Conservation (phyloP, 2,113 vertebrate genomes). For the Eptesicus fuscus region DNA sequence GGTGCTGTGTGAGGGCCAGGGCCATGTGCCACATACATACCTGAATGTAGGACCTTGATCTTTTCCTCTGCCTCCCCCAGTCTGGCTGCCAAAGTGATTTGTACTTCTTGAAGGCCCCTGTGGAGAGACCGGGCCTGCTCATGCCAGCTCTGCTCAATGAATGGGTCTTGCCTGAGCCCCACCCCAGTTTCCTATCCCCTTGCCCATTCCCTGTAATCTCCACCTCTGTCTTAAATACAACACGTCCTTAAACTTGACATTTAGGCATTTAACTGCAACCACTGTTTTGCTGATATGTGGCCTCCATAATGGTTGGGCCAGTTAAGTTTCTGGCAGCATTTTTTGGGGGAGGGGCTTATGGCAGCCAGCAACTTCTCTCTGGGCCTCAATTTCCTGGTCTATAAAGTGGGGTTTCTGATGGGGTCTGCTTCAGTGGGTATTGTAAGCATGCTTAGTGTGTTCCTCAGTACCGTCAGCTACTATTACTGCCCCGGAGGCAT, state of each 20-base stretch:
- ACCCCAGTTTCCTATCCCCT: accelerated
- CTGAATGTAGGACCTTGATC: slow-evolving; percentile 95
- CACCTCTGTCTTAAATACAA: not conserved
- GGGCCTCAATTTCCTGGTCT: not conserved
- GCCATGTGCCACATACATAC: slow-evolving; percentile 68
- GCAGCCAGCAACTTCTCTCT: not conserved
- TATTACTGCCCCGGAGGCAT: not conserved
- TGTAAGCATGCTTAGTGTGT: accelerated
- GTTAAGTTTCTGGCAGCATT: not conserved
- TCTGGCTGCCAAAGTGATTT: slow-evolving; percentile 88
- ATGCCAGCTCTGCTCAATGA: not conserved
- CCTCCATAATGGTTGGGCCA: accelerated
- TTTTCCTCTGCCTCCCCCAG: slow-evolving; percentile 95
- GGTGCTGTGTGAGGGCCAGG: slow-evolving; percentile 51
- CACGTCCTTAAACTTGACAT: not conserved
- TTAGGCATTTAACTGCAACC: not conserved
- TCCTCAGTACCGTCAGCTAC: not conserved
- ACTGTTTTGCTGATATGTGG: not conserved
- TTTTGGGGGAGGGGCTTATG: not conserved
- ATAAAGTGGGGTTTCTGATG: not conserved
- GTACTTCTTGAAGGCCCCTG: slow-evolving; percentile 90
- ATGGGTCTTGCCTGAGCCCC: not conserved
- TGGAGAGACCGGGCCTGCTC: not conserved
- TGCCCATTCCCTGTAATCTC: accelerated
- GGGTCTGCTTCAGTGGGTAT: not conserved